Evolutionary conservation across 2,888 invertebrate species (phyloP), one percentile per base, ranked within the genome.

Genomic region (Orchesella flavescens): DNA sequence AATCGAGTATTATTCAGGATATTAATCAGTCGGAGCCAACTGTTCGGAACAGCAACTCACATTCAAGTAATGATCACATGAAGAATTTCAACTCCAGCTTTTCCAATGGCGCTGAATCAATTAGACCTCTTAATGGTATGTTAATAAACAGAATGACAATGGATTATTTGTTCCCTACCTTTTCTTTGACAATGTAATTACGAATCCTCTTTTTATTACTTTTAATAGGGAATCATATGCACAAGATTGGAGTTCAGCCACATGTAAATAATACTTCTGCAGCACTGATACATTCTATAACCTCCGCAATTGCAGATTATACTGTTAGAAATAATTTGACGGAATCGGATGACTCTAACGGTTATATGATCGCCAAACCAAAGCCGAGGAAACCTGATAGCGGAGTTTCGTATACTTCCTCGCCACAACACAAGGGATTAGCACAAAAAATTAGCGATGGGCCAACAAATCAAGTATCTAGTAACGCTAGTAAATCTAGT

Each of bases 331-430:
- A 75, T 68, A 69, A 46, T 43, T 17, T 53, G 17, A 53, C 75
- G 10, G 81, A 81, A 17, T 53, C 57, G 0, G 74, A 57, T n/a
- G 81, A 81, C 1, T 69, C 75, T 12, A 71, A 9, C 17, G 57
- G 53, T 80, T 80, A 80, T 19, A 66, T 66, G 71, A 84, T 84
- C 76, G 84, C 84, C n/a, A 84, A 84, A 53, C 84, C 84, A 43
- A 84, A 80, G 53, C 80, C 84, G 12, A 69, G 84, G 43, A 84
- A 84, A 59, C 76, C 76, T 0, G 74, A 68, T 21, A 21, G 57
- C 34, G 74, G 73, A 19, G 17, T 21, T 21, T 34, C 84, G 43
- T 61, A 19, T 19, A 43, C 55, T 15, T 49, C 68, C 13, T 53
- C 68, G 5, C 43, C 74, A 23, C 24, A 74, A 13, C 74, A 81